Evolutionary conservation across 2,797 vertebrate species (phyloP), one percentile per base, ranked within the genome.

Genomic region (Pipistrellus kuhlii): DNA sequence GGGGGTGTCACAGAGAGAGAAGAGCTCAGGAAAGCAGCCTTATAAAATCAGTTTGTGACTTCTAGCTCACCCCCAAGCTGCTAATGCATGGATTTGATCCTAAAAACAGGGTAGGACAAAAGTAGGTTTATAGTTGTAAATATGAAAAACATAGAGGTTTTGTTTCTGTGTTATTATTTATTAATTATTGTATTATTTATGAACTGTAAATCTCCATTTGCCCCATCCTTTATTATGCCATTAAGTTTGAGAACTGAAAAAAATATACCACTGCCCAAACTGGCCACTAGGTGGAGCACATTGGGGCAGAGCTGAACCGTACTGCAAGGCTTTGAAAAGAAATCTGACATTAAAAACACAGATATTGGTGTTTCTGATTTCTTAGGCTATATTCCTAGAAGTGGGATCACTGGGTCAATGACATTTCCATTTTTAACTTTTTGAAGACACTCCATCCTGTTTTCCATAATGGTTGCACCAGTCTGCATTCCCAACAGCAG

Each of bases 271-370:
- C 17, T n/a, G n/a, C 7, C 21, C 46, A 84, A 23, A 66, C 11
- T 32, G 15, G 48, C 32, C 90, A 80, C n/a, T 80, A 92, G 88
- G 48, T 77, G 85, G 72, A 76, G 27, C 18, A 77, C 20, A 23
- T 7, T 15, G 21, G 25, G n/a, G 27, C 14, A 55, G 38, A 86
- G 17, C n/a, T 48, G 44, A 86, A 89, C 0, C 14, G 18, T 20
- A 64, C 10, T 9, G 2, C 20, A 38, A 85, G 51, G 10, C 10
- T 85, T 62, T 35, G n/a, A 53, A 78, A 94, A 66, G 6, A 87
- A 91, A 95, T 66, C 35, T 48, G 11, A 73, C 57, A 55, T 80
- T 76, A 77, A 94, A 91, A 85, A 62, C 64, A 77, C 6, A 48
- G 66, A 44, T 21, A 41, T 32, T 76, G 73, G 30, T 64, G 62